A percentile compares a stretch with the other conserved stretches of the same genome.
Conservation (phyloP, 1,140 invertebrate species). For the Bombus confusus region DNA sequence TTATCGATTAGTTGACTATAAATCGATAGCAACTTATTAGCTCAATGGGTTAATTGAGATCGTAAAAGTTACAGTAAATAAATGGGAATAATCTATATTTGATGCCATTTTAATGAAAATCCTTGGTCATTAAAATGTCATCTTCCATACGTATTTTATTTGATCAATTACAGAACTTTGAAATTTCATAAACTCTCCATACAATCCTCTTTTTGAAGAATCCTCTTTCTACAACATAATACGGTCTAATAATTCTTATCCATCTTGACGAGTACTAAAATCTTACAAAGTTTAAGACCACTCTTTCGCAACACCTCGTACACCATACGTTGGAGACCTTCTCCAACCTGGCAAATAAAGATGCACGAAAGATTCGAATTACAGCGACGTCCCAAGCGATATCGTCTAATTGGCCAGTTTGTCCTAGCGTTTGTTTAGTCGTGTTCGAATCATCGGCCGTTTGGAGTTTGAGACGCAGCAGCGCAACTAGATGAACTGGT, state of each 20-base stretch:
- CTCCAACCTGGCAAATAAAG: no score
- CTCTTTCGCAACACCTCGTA: no score
- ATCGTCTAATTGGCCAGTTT: not conserved
- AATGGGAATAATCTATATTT: not conserved
- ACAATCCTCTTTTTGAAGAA: no score
- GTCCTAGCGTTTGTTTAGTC: not conserved
- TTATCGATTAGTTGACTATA: not conserved
- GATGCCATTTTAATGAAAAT: not conserved
- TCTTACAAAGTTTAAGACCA: no score
- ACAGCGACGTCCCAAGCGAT: not conserved
- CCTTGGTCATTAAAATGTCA: not conserved
- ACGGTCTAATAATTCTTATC: not conserved
- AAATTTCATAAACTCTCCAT: not conserved
- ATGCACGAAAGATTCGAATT: not conserved
- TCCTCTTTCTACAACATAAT: no score
- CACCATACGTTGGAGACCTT: no score
- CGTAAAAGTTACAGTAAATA: not conserved
- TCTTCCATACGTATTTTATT: not conserved
- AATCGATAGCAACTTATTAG: not conserved
- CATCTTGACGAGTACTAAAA: not conserved
- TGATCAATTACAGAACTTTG: not conserved
- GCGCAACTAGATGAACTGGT: not conserved
- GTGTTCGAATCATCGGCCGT: not conserved
- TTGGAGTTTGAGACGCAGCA: not conserved
- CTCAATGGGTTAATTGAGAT: not conserved